Base-by-base conservation (phyloP, 2,113 vertebrate genomes). In the Corapipo altera region DNA sequence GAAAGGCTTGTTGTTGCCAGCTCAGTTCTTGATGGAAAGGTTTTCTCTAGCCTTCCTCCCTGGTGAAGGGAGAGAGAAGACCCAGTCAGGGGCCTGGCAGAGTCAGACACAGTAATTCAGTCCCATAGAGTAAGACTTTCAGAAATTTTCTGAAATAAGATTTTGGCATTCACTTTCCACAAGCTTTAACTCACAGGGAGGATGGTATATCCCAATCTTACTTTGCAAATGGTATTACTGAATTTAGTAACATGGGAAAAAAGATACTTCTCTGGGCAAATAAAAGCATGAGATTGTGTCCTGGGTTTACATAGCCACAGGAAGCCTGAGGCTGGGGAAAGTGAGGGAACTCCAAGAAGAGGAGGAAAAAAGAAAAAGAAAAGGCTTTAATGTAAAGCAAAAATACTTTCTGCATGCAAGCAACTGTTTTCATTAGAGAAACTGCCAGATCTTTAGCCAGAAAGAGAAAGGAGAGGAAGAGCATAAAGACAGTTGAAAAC, bases 1-100 rank as follows among this genome's bases (percentile, higher is more conserved):
- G 30, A 15, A 85, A 62, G 24, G 24, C 39, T 91, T 89, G 35
- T 48, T 94, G 46, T 75, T 96, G 93, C 86, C 93, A 95, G 76
- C 44, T 88, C 64, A 55, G 39, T n/a, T 46, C 90, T 64, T 57
- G 76, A 26, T 57, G 77, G 91, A 70, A 88, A 91, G 57, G 65
- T 88, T 97, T 94, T 55, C 77, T 85, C 54, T 70, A 91, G 67
- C 30, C 28, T 75, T 80, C 11, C 54, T 85, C 28, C 8, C 0
- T 48, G 59, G 44, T 24, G 46, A 61, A 73, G 71, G n/a, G 41
- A 69, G 14, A 94, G 51, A 82, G 80, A 76, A 94, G 77, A 89
- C 43, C 30, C 80, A 74, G 75, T 78, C 66, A 91, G 41, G 66
- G 54, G 55, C 62, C 49, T 85, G 81, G 54, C 82, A 92, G 58